A percentile compares a stretch with the other conserved stretches of the same genome.
phyloP scores from a whole-genome alignment of 2,113 vertebrate species.

The Cygnus atratus region DNA sequence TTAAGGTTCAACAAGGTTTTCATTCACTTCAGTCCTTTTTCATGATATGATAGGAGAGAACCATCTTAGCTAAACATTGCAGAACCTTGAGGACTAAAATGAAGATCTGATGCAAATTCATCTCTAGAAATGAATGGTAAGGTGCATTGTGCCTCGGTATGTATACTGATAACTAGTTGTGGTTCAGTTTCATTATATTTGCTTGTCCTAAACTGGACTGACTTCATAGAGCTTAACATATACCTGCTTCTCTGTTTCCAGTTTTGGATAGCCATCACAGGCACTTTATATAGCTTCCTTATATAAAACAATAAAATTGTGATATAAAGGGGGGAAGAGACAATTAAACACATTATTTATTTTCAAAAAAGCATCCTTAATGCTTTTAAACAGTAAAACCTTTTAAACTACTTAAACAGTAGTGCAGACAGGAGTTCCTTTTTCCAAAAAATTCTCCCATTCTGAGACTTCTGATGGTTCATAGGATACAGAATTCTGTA shows the following conservation, averaged over 20 bases:
- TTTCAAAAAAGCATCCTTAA: not conserved
- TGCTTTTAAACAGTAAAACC: too few species aligned
- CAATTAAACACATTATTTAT: not conserved
- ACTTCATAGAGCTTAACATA: not conserved
- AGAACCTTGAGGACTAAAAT: not conserved
- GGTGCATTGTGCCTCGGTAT: not conserved
- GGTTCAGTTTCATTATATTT: not conserved
- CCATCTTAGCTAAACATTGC: not conserved
- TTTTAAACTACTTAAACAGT: not conserved
- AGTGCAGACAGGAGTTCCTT: not conserved
- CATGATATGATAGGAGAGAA: not conserved
- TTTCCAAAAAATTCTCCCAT: not conserved
- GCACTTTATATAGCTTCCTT: not conserved
- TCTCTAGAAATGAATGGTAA: not conserved
- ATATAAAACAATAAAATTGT: not conserved
- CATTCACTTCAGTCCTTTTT: not conserved
- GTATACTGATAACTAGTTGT: not conserved
- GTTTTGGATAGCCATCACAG: not conserved
- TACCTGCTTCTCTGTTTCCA: not conserved
- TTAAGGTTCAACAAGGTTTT: not conserved
- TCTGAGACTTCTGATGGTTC: not conserved
- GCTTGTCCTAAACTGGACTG: not conserved
- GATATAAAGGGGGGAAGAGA: not conserved
- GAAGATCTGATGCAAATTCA: not conserved
- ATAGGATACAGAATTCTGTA: not conserved